Evolutionary conservation across 2,888 invertebrate genomes (phyloP), one percentile per base, ranked within the genome.

Genomic region (Hydrotaea diabolus): DNA sequence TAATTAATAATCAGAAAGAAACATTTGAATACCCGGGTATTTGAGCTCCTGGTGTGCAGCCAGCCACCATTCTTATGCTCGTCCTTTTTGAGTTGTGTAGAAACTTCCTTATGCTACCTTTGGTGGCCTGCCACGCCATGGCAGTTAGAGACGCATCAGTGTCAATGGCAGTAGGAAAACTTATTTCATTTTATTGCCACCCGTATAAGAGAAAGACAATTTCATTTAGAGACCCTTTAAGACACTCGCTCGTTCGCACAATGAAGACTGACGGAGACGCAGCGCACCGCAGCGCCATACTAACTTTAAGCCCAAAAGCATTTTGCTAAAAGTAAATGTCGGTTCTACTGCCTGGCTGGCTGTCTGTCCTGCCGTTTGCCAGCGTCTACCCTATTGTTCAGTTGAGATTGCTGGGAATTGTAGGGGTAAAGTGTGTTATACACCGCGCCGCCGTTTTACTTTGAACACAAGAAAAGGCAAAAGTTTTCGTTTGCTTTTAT

Each of bases 221-320:
- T 80, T 77, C 53, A 71, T 80, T 64, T 43, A 80, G 71, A 77
- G n/a, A n/a, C n/a, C 62, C 46, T 80, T 72, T 71, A 69, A 53
- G 71, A 57, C 11, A 77, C 31, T 75, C 43, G 2, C 31, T 75
- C n/a, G n/a, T 55, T 21, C 55, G 21, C 31, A 31, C 31, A 31
- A 31, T 4, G 31, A 31, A 7, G 31, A 31, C 19, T 55, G 19
- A 19, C n/a, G 5, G 17, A 53, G 4, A 19, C 53, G n/a, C 55
- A 55, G 7, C 7, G 19, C 0, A 19, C 53, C 2, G 46, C 4
- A 5, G 7, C 55, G 11, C 5, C 55, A 17, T 17, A 36, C 36
- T 36, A 36, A 8, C 36, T 36, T 5, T 36, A 8, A 39, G 13
- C 39, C 39, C 39, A 39, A 39, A 31, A 39, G 39, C 9, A 9